Base-by-base conservation (phyloP, 1,140 invertebrate species). In the Drosophila nigromelanica region DNA sequence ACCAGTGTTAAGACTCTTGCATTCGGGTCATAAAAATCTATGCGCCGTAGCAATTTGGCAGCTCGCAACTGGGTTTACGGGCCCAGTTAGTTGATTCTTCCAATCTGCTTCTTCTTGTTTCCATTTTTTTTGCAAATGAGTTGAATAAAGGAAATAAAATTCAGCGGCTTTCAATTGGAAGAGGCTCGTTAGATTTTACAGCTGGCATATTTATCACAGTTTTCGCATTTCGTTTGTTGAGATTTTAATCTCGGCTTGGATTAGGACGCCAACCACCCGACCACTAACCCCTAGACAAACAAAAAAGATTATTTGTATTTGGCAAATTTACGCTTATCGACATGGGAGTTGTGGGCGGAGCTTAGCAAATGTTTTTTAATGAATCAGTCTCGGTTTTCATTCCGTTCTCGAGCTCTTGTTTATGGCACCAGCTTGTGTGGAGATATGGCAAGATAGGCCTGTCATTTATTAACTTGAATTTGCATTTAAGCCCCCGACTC, bases 311-410 rank as follows among this genome's bases (percentile, higher is more conserved):
- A 89, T 82, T 82, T 89, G 83, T 67, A 71, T 79, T 89, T 87
- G 78, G 82, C 82, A 87, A 87, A 87, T 87, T 89, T 87, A 76
- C 82, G 83, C 82, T 89, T 89, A 82, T 87, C 87, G 82, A 50
- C 50, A 55, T 56, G 15, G 21, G 6, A 8, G 15, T 8, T 35
- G 8, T 7, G n/a, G 33, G 45, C 6, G 8, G 43, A 2, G 33
- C 33, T 8, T 27, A 37, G 55, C 15, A 33, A 58, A 56, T 72
- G 73, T 59, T 82, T 63, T 64, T 61, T 70, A 74, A 77, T 77
- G 75, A 77, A 77, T 74, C 71, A 69, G 66, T 66, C 66, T 52
- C 60, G 52, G 62, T 11, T 78, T 58, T 76, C 30, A 18, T 15
- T 43, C 47, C 55, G 8, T 12, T 14, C 42, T 45, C 40, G 54